Conservation (phyloP, 1,140 invertebrate species). For the Temnothorax curvispinosus region DNA sequence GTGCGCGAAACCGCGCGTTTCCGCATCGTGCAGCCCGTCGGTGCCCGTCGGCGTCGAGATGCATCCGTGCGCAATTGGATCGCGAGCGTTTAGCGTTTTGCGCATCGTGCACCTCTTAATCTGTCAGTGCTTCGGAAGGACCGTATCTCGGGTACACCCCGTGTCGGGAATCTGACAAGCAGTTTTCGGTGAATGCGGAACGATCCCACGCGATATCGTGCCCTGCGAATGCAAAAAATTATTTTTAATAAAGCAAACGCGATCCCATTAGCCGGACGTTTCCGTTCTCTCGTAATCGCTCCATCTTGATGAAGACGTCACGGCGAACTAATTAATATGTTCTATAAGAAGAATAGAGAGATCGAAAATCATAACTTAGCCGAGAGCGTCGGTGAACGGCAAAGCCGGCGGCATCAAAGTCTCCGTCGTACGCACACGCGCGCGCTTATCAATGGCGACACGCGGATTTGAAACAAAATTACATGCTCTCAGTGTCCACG, state of each 20-base stretch:
- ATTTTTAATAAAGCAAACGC: not conserved
- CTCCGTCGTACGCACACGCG: not conserved
- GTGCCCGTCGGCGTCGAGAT: too few relatives aligned
- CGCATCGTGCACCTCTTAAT: constrained; percentile 16
- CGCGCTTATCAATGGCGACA: constrained; percentile 6
- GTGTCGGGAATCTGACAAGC: not conserved
- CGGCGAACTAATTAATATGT: not conserved
- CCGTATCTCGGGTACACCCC: not conserved
- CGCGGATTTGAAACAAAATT: constrained; percentile 34
- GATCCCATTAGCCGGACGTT: not conserved
- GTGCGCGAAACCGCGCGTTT: constrained; percentile 37
- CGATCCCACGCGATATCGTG: not conserved
- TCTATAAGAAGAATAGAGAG: not conserved
- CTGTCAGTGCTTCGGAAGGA: not conserved
- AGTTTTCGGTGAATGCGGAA: not conserved
- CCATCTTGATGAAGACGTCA: not conserved
- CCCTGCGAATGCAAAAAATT: too few relatives aligned
- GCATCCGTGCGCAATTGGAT: constrained; percentile 20
- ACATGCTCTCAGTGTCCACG: constrained; percentile 2
- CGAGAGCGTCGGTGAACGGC: not conserved
- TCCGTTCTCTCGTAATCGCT: not conserved
- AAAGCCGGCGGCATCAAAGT: constrained; percentile 17
- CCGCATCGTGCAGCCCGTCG: constrained; percentile 12
- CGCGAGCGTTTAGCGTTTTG: not conserved
- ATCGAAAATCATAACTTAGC: not conserved